These are phyloP conservation scores for Nipponia nippon DNA, from an alignment of 2,113 vertebrate genomes.

Conservation along the genomic window DNA sequence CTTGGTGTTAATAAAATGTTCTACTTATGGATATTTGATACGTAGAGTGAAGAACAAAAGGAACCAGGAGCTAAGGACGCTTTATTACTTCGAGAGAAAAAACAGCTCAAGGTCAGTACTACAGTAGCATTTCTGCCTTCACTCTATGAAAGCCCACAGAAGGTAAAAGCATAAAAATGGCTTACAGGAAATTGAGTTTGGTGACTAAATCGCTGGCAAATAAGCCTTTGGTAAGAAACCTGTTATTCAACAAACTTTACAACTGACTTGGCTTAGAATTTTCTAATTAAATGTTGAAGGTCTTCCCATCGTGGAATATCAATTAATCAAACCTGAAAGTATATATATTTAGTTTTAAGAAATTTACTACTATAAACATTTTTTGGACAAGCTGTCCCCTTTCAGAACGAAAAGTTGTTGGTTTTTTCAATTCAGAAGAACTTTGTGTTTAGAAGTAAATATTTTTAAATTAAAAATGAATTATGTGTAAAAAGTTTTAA, in stretches of 20 bases:
- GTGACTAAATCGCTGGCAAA: constrained; percentile 17
- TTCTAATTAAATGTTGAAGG: background rate
- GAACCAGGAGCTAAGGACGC: background rate
- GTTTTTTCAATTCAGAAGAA: background rate
- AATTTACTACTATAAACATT: background rate
- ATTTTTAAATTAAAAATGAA: background rate
- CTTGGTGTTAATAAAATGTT: constrained; percentile 40
- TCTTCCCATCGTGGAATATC: background rate
- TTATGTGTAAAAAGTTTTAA: background rate
- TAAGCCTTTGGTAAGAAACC: background rate
- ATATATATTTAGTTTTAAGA: background rate
- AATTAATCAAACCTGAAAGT: background rate
- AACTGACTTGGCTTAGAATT: background rate
- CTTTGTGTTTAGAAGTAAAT: background rate
- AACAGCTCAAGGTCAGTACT: constrained; percentile 40
- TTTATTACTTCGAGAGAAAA: constrained; percentile 24
- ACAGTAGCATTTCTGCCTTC: constrained; percentile 24
- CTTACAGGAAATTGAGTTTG: constrained; percentile 10
- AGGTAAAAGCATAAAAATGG: constrained; percentile 15
- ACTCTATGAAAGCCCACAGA: constrained; percentile 10
- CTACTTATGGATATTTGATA: background rate
- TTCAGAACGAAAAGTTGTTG: background rate
- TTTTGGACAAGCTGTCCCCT: background rate
- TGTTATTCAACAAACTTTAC: background rate
- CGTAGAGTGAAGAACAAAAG: constrained; percentile 14